Conservation (phyloP, 2,888 invertebrate genomes). For the Leucania comma region DNA sequence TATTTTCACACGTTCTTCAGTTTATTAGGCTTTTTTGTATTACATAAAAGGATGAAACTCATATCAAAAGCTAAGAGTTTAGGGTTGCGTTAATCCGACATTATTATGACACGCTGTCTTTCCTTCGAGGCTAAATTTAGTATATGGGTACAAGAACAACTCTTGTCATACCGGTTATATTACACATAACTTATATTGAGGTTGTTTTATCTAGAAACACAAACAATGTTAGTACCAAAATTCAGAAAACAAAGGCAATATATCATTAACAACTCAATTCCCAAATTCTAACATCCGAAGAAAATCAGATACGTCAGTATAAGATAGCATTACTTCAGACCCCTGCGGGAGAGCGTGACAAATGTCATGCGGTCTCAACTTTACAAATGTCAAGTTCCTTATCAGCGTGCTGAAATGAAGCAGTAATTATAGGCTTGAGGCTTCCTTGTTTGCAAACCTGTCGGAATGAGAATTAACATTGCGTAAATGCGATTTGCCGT, state of each 20-base stretch:
- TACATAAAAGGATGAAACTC: conserved; percentile 19
- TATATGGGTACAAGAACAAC: not conserved
- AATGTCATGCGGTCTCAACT: conserved; percentile 77
- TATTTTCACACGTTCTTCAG: conserved; percentile 43
- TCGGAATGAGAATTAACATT: conserved; percentile 56
- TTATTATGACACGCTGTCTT: conserved; percentile 19
- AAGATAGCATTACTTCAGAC: conserved; percentile 67
- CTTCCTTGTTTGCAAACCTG: conserved; percentile 55
- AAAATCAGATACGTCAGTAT: conserved; percentile 64
- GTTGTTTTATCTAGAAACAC: not conserved
- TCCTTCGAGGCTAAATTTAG: conserved; percentile 8
- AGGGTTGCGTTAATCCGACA: conserved; percentile 1
- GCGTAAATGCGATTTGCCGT: conserved; percentile 54
- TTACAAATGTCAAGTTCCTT: conserved; percentile 74
- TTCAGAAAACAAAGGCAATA: conserved; percentile 13
- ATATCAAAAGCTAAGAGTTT: conserved; percentile 15
- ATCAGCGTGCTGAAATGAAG: conserved; percentile 66
- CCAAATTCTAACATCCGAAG: conserved; percentile 13
- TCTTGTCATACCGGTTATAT: not conserved
- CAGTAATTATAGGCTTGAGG: conserved; percentile 42
- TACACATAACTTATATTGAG: not conserved
- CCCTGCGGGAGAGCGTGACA: conserved; percentile 72
- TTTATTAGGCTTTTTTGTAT: conserved; percentile 27
- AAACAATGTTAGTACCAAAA: not conserved
- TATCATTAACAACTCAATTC: conserved; percentile 39